A percentile compares a stretch with the other conserved stretches of the same genome.
phyloP scores from a whole-genome alignment of 64 coral and sea anemone species.

The Stylophora pistillata region DNA sequence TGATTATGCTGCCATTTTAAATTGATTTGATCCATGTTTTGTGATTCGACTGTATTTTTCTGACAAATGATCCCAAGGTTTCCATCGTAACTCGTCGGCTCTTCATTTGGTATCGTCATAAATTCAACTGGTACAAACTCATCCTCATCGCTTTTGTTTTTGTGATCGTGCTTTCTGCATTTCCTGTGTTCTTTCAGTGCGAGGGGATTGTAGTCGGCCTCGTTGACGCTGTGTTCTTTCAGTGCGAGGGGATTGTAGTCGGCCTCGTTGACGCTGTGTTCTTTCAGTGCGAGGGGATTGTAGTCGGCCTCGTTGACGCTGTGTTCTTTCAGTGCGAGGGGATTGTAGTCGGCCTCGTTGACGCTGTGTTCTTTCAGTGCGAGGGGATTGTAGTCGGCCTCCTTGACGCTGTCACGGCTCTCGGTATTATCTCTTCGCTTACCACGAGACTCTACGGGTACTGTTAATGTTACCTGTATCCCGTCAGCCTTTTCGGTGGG shows the following conservation, averaged over 20 bases:
- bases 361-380: too few relatives aligned
- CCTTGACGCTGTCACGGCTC: background rate
- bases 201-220: background rate
- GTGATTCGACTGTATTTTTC: background rate
- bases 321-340: background rate
- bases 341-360: too few relatives aligned
- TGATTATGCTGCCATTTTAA: background rate
- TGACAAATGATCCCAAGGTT: background rate
- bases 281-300: too few relatives aligned
- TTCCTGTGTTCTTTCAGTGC: background rate
- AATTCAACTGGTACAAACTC: background rate
- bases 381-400: background rate
- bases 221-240: background rate
- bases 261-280: background rate
- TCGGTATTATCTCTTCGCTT: slow-evolving; percentile 3
- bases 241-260: too few relatives aligned
- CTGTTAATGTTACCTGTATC: background rate
- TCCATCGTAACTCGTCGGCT: background rate
- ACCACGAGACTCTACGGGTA: background rate
- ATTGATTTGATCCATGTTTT: background rate
- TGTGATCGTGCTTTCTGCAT: background rate
- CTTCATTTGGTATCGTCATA: background rate
- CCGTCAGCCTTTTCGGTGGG: background rate
- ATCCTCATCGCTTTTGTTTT: background rate
- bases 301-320: background rate